Conservation (phyloP, 1,140 invertebrate genomes). For the Listronotus oregonensis region DNA sequence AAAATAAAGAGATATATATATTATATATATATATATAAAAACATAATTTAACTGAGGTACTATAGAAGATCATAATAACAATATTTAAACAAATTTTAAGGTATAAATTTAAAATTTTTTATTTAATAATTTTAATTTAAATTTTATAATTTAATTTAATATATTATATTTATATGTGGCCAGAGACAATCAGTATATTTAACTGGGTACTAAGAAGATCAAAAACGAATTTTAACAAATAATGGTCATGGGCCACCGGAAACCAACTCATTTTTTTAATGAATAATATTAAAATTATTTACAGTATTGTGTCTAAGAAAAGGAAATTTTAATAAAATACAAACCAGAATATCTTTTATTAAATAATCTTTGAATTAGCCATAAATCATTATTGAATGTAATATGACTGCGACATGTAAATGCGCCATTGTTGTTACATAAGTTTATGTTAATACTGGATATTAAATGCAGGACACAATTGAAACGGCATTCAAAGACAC, state of each 20-base stretch:
- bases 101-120: too few relatives aligned
- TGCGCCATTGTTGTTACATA: slow-evolving; percentile 43
- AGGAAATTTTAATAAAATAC: slow-evolving; percentile 14
- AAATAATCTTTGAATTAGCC: slow-evolving; percentile 28
- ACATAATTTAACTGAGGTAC: too few relatives aligned
- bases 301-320: not conserved
- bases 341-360: slow-evolving; percentile 25
- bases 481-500: slow-evolving; percentile 38
- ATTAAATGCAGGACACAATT: slow-evolving; percentile 40
- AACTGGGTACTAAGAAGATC: not conserved
- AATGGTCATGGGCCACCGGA: slow-evolving; percentile 1
- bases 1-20: too few relatives aligned
- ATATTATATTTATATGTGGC: too few relatives aligned
- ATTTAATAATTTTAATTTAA: too few relatives aligned
- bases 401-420: slow-evolving; percentile 39
- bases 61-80: too few relatives aligned
- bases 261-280: not conserved
- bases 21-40: too few relatives aligned
- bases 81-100: too few relatives aligned
- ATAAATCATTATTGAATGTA: slow-evolving; percentile 40
- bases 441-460: slow-evolving; percentile 41
- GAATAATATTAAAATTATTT: slow-evolving; percentile 1
- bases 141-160: too few relatives aligned
- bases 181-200: not conserved
- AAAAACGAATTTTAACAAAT: not conserved